These are phyloP conservation scores for Zophobas morio DNA, from an alignment of 1,140 invertebrate genomes.

Conservation along the genomic window DNA sequence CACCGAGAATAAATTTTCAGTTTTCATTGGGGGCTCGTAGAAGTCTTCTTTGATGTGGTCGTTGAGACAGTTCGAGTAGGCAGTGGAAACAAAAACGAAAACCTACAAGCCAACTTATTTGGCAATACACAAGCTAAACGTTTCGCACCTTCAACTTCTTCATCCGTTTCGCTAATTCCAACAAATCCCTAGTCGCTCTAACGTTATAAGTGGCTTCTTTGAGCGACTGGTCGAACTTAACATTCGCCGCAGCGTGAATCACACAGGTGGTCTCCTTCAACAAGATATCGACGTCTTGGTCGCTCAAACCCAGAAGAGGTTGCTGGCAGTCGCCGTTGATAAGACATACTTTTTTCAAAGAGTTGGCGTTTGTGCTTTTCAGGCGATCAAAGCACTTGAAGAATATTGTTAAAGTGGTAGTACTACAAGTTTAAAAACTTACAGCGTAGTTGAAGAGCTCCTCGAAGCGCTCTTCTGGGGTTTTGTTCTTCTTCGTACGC, in stretches of 20 bases:
- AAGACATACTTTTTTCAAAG: conserved; percentile 75
- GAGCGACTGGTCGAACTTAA: conserved; percentile 20
- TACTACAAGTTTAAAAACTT: conserved; percentile 54
- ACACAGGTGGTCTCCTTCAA: not conserved
- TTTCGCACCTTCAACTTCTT: conserved; percentile 53
- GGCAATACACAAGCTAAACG: not conserved
- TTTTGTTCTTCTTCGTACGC: conserved; percentile 85
- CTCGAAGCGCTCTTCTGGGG: conserved; percentile 76
- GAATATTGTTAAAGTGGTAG: not conserved
- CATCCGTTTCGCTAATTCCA: conserved; percentile 72
- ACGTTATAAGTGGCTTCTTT: conserved; percentile 65
- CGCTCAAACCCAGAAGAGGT: conserved; percentile 74
- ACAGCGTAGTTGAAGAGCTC: conserved; percentile 78
- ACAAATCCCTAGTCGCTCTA: conserved; percentile 74
- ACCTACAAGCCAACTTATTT: conserved; percentile 38
- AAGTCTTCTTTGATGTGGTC: conserved; percentile 66
- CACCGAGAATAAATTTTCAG: conserved; percentile 67
- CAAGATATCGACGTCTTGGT: not conserved
- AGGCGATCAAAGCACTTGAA: conserved; percentile 39
- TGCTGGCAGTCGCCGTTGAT: conserved; percentile 76
- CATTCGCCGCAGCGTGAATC: not conserved
- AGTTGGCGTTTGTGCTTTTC: conserved; percentile 69
- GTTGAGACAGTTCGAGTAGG: conserved; percentile 74
- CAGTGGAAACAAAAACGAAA: conserved; percentile 72
- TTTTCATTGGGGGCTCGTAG: conserved; percentile 68